Conservation (phyloP, 1,140 invertebrate genomes). For the Globodera rostochiensis region DNA sequence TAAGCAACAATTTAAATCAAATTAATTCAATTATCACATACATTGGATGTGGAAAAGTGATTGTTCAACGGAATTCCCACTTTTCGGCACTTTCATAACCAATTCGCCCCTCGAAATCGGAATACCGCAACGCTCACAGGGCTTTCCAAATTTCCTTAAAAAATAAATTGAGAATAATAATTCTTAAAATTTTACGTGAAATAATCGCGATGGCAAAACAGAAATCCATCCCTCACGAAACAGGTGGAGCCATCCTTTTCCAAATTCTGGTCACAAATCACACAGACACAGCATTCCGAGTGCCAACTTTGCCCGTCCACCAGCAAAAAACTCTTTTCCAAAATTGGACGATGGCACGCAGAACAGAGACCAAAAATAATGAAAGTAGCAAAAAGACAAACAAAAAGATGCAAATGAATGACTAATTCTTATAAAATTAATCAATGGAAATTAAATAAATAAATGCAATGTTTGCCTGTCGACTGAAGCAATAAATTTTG, state of each 20-base stretch:
- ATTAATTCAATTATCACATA: neutral
- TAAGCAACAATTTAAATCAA: slow-evolving; percentile 5
- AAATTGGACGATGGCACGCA: slow-evolving; percentile 26
- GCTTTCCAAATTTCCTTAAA: slow-evolving; percentile 27
- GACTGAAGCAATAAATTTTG: neutral
- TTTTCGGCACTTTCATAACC: slow-evolving; percentile 24
- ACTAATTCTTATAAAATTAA: too few species aligned
- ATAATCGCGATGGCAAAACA: slow-evolving; percentile 22
- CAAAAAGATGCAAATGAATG: neutral
- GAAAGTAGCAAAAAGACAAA: neutral
- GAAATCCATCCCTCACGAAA: slow-evolving; percentile 16
- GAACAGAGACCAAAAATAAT: slow-evolving; percentile 29
- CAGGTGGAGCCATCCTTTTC: slow-evolving; percentile 27
- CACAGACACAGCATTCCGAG: slow-evolving; percentile 36
- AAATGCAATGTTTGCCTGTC: neutral
- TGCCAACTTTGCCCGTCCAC: slow-evolving; percentile 42
- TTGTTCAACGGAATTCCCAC: neutral
- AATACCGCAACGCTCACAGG: slow-evolving; percentile 7
- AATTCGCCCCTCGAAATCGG: slow-evolving; percentile 9
- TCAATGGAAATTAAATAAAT: too few species aligned
- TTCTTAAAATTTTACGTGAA: neutral
- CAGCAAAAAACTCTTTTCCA: slow-evolving; percentile 36
- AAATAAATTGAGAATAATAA: neutral
- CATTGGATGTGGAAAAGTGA: slow-evolving; percentile 22
- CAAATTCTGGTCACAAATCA: slow-evolving; percentile 32